Percentiles rank a stretch among this genome's conserved stretches.
These are phyloP conservation scores for Meles meles DNA, from an alignment of 2,113 vertebrate species.

Conservation along the genomic window DNA sequence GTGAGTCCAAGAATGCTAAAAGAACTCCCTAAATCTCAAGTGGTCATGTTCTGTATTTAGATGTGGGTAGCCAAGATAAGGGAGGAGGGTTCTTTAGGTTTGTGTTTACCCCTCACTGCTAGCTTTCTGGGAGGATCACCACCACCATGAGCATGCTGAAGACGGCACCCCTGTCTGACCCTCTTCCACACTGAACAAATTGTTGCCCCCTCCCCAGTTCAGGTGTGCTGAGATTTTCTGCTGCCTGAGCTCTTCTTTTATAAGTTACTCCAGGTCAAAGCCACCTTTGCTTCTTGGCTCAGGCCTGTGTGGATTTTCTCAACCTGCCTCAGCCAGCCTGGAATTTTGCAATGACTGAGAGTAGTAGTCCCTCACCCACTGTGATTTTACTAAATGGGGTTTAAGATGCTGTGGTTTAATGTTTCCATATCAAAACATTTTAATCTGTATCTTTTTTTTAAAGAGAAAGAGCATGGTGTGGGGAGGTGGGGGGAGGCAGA, in stretches of 20 bases:
- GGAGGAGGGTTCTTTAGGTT: background rate
- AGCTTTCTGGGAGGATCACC: background rate
- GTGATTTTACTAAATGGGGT: background rate
- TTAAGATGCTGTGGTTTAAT: background rate
- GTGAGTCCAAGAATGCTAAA: background rate
- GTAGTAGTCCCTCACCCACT: background rate
- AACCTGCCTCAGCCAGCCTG: background rate
- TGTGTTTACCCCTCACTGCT: rapidly evolving
- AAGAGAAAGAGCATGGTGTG: background rate
- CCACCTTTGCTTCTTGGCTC: background rate
- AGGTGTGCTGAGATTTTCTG: background rate
- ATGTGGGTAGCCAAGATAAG: too few species aligned
- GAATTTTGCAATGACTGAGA: background rate
- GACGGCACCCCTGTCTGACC: background rate
- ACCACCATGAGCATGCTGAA: background rate
- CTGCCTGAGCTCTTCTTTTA: background rate
- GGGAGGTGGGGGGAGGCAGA: background rate
- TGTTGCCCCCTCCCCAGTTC: too few species aligned
- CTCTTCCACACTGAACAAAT: background rate
- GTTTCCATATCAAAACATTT: background rate
- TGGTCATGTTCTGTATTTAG: background rate
- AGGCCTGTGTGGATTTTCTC: background rate
- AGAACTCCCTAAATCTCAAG: background rate
- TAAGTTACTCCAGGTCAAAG: background rate
- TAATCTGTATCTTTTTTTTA: background rate